Evolutionary conservation across 2,888 invertebrate species (phyloP), one percentile per base, ranked within the genome.

Genomic region (Drosophila aldrichi): DNA sequence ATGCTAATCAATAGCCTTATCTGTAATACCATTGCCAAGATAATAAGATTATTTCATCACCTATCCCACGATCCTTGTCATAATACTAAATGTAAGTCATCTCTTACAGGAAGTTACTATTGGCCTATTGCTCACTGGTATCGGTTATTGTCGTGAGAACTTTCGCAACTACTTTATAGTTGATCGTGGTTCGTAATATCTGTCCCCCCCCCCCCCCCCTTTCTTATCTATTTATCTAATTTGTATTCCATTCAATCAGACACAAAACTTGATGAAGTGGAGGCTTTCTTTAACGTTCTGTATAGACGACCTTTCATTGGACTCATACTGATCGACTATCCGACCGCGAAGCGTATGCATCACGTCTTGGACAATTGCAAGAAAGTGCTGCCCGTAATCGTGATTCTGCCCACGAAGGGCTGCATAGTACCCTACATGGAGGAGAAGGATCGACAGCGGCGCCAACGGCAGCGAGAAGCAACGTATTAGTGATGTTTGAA

Each of bases 121-220:
- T 18, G 88, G 88, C 1, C 48, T 84, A 7, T 25, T 84, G 9
- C 59, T 84, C 0, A 66, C 77, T 4, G 86, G 86, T 48, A 49
- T 88, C n/a, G 88, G 88, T 1, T 88, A 68, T 48, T 63, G 68
- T 34, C 62, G 51, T 14, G 69, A 76, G 0, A 63, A 20, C 9
- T 82, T 77, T 48, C 52, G 72, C 22, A 84, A 76, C n/a, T 84
- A 84, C 55, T 20, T 88, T 9, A 68, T 72, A 59, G 86, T 77
- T 8, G 72, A 80, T 0, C 29, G 9, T 1, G 68, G 84, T 88
- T 22, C 3, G 72, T 64, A 57, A 0, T 38, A 0, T 38, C 3
- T 3, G 2, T 16, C 48, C n/a, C 16, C 25, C 8, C 16, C 9
- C 0, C 25, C 12, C 12, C 18, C 9, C 0, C 25, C 12, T 12